These are phyloP conservation scores for Entomobrya proxima DNA, from an alignment of 2,888 invertebrate genomes.

Conservation along the genomic window DNA sequence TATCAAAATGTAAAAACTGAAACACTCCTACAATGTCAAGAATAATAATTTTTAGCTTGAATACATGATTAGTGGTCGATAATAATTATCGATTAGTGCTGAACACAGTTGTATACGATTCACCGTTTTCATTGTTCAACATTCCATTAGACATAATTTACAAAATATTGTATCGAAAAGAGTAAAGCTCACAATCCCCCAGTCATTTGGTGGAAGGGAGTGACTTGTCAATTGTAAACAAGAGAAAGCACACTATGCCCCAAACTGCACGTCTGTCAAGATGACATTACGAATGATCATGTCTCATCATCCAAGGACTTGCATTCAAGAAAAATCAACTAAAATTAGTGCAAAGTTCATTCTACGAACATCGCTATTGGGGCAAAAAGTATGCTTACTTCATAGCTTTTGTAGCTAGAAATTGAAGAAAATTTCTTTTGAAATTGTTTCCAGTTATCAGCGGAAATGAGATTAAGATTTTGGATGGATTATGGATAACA, in stretches of 20 bases:
- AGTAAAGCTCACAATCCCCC: conserved; percentile 48
- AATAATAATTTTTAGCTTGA: background rate
- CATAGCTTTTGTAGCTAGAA: background rate
- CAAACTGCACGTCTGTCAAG: conserved; percentile 32
- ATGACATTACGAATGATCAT: conserved; percentile 37
- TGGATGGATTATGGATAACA: conserved; percentile 75
- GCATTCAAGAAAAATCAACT: background rate
- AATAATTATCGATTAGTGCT: background rate
- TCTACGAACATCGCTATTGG: background rate
- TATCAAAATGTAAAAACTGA: background rate
- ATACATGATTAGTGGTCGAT: background rate
- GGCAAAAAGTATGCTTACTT: background rate
- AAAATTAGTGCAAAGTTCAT: background rate
- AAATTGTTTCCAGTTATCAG: background rate
- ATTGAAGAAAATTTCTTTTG: background rate
- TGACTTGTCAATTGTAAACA: background rate
- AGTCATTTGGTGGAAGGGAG: background rate
- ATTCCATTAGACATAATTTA: conserved; percentile 40
- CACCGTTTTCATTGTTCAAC: background rate
- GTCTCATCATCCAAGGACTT: background rate
- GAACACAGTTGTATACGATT: conserved; percentile 5
- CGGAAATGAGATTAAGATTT: conserved; percentile 74
- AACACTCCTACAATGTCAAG: background rate
- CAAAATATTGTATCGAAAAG: background rate
- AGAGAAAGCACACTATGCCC: conserved; percentile 49